phyloP scores from a whole-genome alignment of 2,113 vertebrate genomes.

The Macrotis lagotis region DNA sequence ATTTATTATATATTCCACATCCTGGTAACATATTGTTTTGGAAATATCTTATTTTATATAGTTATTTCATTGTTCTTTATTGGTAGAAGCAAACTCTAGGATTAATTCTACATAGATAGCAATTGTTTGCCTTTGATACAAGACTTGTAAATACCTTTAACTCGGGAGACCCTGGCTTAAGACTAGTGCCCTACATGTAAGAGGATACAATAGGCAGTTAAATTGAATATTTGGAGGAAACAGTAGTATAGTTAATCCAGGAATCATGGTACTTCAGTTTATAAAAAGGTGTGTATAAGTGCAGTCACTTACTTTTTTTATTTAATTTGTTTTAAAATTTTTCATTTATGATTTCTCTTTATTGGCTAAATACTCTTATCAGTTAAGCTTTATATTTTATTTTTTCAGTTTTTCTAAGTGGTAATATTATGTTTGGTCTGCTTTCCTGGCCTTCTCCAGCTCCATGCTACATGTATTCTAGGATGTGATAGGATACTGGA shows the following conservation, averaged over 20 bases:
- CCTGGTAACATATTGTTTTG: constrained; percentile 6
- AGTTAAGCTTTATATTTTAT: not conserved
- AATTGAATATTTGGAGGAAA: not conserved
- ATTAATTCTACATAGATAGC: not conserved
- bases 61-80: constrained; percentile 14
- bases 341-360: constrained; percentile 8
- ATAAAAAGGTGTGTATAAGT: constrained; percentile 21
- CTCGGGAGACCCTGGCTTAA: not conserved
- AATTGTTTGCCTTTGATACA: not conserved
- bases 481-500: not conserved
- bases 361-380: constrained; percentile 16
- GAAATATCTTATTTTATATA: not conserved
- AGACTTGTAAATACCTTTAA: not conserved
- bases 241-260: constrained; percentile 1
- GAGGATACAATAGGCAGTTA: not conserved
- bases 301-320: not conserved
- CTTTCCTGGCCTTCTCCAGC: not conserved
- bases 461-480: not conserved
- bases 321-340: constrained; percentile 21
- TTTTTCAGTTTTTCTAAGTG: not conserved
- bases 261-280: constrained; percentile 30
- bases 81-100: constrained; percentile 11
- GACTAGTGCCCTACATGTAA: not conserved
- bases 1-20: constrained; percentile 16
- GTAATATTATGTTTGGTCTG: not conserved